Conservation (phyloP, 2,113 vertebrate genomes). For the Asarcornis scutulata region DNA sequence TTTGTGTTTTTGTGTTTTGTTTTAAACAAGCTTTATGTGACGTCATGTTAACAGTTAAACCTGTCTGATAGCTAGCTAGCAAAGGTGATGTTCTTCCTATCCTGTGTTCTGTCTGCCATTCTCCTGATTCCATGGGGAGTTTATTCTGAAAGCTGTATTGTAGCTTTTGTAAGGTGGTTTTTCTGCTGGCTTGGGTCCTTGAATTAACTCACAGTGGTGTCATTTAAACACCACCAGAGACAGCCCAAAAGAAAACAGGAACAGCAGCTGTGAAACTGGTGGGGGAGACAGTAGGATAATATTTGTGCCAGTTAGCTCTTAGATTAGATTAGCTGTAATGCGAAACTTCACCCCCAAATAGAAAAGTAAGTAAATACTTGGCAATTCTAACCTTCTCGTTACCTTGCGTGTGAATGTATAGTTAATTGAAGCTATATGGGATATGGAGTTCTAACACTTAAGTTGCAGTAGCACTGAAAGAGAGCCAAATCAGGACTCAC, state of each 20-base stretch:
- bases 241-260: neutral
- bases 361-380: neutral
- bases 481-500: neutral
- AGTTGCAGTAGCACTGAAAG: neutral
- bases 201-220: neutral
- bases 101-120: neutral
- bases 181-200: conserved; percentile 3
- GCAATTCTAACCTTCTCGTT: neutral
- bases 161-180: neutral
- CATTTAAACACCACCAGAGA: neutral
- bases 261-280: neutral
- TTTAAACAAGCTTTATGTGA: neutral
- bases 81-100: neutral
- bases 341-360: neutral
- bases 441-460: neutral
- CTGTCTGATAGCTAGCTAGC: neutral
- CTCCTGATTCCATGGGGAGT: neutral
- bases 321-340: neutral
- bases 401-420: neutral
- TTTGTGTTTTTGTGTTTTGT: neutral
- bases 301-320: neutral
- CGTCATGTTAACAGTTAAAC: neutral
- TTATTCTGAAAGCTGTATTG: neutral
- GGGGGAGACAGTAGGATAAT: neutral
- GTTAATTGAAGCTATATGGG: neutral